A percentile compares a stretch with the other conserved stretches of the same genome.
Evolutionary conservation across 2,797 vertebrate genomes (phyloP).

Genomic region (Cyprinella venusta): DNA sequence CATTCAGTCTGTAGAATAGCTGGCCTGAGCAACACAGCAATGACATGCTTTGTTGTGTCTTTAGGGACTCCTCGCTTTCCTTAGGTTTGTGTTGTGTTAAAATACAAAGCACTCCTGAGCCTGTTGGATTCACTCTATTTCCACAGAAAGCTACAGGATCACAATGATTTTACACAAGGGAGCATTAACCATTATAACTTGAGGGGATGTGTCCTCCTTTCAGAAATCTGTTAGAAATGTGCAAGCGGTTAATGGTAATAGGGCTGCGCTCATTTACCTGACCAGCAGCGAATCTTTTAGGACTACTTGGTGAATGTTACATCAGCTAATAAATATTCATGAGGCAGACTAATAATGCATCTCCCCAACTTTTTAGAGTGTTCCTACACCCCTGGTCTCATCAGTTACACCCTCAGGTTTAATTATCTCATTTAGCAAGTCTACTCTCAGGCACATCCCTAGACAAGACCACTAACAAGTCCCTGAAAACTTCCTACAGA

Average conservation of each 20-base stretch:
- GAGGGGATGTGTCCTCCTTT: background rate
- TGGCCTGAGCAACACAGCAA: constrained; percentile 29
- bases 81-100: constrained; percentile 34
- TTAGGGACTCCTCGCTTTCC: constrained; percentile 39
- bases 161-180: background rate
- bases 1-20: constrained; percentile 20
- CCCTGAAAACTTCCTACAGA: constrained; percentile 2
- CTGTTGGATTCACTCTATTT: constrained; percentile 19
- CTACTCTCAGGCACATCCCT: constrained; percentile 4
- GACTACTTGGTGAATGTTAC: constrained; percentile 25
- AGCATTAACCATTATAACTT: background rate
- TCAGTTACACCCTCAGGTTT: constrained; percentile 21
- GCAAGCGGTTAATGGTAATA: background rate
- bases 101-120: constrained; percentile 45
- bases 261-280: background rate
- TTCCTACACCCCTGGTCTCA: constrained; percentile 3
- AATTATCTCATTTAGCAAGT: constrained; percentile 31
- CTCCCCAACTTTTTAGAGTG: background rate
- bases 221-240: constrained; percentile 2
- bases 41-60: constrained; percentile 2
- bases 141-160: constrained; percentile 21
- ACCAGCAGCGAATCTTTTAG: background rate
- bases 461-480: constrained; percentile 11
- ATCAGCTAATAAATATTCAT: constrained; percentile 25
- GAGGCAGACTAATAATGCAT: constrained; percentile 18